phyloP scores from a whole-genome alignment of 2,113 vertebrate species.

The Forbesichthys papilliferus region DNA sequence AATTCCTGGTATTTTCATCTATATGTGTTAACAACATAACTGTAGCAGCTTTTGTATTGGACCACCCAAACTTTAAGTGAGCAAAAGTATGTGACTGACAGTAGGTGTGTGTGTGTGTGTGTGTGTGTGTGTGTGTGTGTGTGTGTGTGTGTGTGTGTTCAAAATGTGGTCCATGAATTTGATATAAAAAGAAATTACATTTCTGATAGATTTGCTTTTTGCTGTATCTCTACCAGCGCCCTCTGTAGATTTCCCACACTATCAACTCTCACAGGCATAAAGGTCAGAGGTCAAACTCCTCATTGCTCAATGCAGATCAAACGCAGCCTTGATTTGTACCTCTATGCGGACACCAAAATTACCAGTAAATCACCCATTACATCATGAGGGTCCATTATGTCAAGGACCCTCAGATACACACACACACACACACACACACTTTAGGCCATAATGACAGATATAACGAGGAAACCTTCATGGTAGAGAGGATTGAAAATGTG shows the following conservation, averaged over 20 bases:
- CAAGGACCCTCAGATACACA: not conserved
- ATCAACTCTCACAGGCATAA: conserved; percentile 13
- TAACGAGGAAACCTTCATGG: not conserved
- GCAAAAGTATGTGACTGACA: too few relatives aligned
- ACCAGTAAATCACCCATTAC: conserved; percentile 38
- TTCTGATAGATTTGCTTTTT: too few relatives aligned
- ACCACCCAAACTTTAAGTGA: too few relatives aligned
- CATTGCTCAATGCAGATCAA: conserved; percentile 34
- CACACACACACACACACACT: conserved; percentile 7
- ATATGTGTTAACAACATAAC: too few relatives aligned
- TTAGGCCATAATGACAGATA: not conserved
- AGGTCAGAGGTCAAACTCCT: conserved; percentile 40
- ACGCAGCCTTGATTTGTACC: conserved; percentile 21
- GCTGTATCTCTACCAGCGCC: too few relatives aligned
- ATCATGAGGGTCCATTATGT: conserved; percentile 8
- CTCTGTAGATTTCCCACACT: conserved; percentile 4
- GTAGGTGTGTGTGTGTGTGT: too few relatives aligned
- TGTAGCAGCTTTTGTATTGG: too few relatives aligned
- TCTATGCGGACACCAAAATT: conserved; percentile 19
- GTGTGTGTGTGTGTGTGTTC: too few relatives aligned
- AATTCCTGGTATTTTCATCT: too few relatives aligned
- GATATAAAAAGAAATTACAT: too few relatives aligned
- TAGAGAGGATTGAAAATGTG: not conserved
- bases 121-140: too few relatives aligned
- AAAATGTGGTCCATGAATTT: too few relatives aligned